A percentile compares a stretch with the other conserved stretches of the same genome.
phyloP scores from a whole-genome alignment of 1,140 invertebrate genomes.

The Anoplolepis gracilipes region DNA sequence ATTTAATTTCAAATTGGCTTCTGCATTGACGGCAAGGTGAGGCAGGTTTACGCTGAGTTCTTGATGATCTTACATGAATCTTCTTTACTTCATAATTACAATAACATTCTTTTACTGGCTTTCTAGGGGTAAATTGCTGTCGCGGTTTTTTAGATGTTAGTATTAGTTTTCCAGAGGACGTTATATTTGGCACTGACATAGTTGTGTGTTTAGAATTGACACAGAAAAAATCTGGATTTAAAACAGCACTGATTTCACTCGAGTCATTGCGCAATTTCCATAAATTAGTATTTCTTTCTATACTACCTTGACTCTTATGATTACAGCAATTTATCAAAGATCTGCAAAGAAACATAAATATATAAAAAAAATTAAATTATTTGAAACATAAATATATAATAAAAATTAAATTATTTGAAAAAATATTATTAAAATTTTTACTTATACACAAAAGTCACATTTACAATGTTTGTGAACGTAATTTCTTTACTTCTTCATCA shows the following conservation, averaged over 20 bases:
- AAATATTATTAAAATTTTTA: neutral
- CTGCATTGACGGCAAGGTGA: constrained; percentile 65
- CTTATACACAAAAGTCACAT: neutral
- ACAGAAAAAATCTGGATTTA: constrained; percentile 59
- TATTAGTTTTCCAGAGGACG: constrained; percentile 61
- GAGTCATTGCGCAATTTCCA: constrained; percentile 74
- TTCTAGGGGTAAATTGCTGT: constrained; percentile 60
- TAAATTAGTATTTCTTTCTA: constrained; percentile 4
- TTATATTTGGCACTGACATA: constrained; percentile 58
- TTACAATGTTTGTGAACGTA: constrained; percentile 58
- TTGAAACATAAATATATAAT: constrained; percentile 4
- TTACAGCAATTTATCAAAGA: neutral
- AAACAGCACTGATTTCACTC: constrained; percentile 45
- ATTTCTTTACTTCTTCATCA: constrained; percentile 62
- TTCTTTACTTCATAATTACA: constrained; percentile 72
- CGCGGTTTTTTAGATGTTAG: constrained; percentile 73
- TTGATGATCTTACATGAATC: constrained; percentile 61
- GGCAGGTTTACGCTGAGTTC: constrained; percentile 53
- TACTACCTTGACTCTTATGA: neutral
- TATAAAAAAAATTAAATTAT: neutral
- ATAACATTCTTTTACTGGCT: constrained; percentile 79
- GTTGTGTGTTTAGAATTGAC: constrained; percentile 16
- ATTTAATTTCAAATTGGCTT: constrained; percentile 47
- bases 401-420: neutral
- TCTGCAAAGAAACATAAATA: constrained; percentile 65